Base-by-base conservation (phyloP, 2,888 invertebrate species). In the Drosophila antonietae region DNA sequence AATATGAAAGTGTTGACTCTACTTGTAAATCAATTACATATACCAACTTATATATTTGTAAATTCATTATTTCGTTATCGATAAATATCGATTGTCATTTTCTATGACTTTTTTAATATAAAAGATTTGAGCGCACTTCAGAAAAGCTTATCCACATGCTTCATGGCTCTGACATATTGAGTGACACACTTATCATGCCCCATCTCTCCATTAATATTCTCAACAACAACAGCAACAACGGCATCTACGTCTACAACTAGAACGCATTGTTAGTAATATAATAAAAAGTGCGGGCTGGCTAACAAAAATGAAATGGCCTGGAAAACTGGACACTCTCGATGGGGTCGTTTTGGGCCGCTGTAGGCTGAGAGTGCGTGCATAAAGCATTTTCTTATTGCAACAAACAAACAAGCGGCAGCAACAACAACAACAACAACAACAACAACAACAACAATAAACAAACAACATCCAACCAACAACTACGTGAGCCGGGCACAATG, bases 271-370 rank as follows among this genome's bases (percentile, higher is more conserved):
- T 44, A 28, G 37, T 33, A 47, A 53, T 28, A 46, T 44, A 69
- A 66, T 58, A 69, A 73, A 76, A 68, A 67, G 75, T 88, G 81
- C 88, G 81, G 88, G 85, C 75, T 62, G 28, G 87, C 87, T 59
- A 64, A 64, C 73, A 20, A 64, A 81, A 80, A 85, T 85, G 90
- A 90, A 90, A 90, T 91, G 89, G 91, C 78, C 89, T 81, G 91
- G 90, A 90, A 91, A 91, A 91, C 90, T 91, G 90, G 39, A 37
- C 53, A 37, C 53, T 39, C 37, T n/a, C 12, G 37, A n/a, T 23
- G 47, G 23, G 58, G 35, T 49, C 58, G 56, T 31, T 37, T 6
- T 8, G 37, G 10, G 23, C 15, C 39, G 72, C 68, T 69, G 65
- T 33, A 62, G 67, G 65, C 51, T 59, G 85, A 76, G 72, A 79